Conservation (phyloP, 2,888 invertebrate genomes). For the Amiota minor region DNA sequence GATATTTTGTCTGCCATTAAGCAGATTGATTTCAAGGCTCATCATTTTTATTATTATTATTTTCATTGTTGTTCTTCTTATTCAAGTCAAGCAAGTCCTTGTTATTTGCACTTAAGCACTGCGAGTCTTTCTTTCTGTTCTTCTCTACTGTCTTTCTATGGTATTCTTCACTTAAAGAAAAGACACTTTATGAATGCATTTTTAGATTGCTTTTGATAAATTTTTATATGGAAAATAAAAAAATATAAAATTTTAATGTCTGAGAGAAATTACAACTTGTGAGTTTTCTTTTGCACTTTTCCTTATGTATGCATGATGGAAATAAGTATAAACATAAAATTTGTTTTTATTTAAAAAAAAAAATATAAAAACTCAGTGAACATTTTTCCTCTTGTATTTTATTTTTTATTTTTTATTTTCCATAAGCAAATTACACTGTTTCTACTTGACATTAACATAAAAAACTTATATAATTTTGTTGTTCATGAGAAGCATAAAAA, state of each 20-base stretch:
- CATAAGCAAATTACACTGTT: too few relatives aligned
- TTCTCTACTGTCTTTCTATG: neutral
- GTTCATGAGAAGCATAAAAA: conserved; percentile 49
- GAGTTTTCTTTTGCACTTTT: too few relatives aligned
- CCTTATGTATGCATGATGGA: too few relatives aligned
- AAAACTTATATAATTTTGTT: conserved; percentile 22
- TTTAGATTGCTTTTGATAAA: conserved; percentile 16
- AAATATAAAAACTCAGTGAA: too few relatives aligned
- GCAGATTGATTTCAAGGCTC: conserved; percentile 60
- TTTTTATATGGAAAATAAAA: conserved; percentile 16
- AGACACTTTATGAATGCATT: conserved; percentile 4
- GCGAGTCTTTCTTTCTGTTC: neutral
- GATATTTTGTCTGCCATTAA: conserved; percentile 54
- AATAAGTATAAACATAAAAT: too few relatives aligned
- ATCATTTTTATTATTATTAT: neutral
- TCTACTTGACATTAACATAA: neutral
- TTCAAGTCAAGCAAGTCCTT: neutral
- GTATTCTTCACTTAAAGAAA: too few relatives aligned
- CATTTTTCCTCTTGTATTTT: too few relatives aligned
- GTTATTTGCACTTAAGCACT: neutral
- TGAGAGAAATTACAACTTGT: too few relatives aligned
- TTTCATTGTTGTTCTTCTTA: neutral
- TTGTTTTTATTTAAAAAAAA: too few relatives aligned
- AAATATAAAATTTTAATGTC: neutral
- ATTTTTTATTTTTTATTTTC: too few relatives aligned